Percentiles rank a stretch among this genome's conserved stretches.
Evolutionary conservation across 2,797 vertebrate species (phyloP).

Genomic region (Scolopax rusticola): DNA sequence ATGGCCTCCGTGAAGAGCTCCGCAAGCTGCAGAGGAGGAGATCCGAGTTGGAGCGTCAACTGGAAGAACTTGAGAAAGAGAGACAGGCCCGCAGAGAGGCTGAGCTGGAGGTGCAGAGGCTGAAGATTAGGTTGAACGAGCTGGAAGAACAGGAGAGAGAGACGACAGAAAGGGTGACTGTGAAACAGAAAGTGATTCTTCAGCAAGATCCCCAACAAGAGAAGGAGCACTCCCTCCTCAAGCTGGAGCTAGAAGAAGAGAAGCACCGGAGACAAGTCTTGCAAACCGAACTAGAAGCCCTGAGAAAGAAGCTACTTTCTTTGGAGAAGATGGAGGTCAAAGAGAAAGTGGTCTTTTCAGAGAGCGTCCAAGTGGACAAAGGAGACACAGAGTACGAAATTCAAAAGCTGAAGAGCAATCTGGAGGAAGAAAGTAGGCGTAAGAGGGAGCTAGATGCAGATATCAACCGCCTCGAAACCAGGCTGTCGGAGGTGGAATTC

Average conservation of each 20-base stretch:
- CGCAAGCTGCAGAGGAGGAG: constrained; percentile 83
- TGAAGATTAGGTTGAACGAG: constrained; percentile 86
- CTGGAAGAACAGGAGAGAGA: constrained; percentile 88
- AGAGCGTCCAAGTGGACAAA: constrained; percentile 93
- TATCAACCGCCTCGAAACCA: constrained; percentile 82
- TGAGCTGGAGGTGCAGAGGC: constrained; percentile 92
- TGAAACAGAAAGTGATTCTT: constrained; percentile 95
- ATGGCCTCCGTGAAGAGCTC: constrained; percentile 87
- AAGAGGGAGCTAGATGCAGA: constrained; percentile 89
- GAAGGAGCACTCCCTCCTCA: constrained; percentile 92
- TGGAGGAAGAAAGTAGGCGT: constrained; percentile 90
- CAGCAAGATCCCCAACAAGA: constrained; percentile 97
- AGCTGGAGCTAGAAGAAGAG: constrained; percentile 92
- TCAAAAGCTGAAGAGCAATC: constrained; percentile 85
- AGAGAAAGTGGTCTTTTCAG: constrained; percentile 94
- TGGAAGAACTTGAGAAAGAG: constrained; percentile 93
- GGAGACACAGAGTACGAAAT: constrained; percentile 93
- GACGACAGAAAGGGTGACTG: constrained; percentile 92
- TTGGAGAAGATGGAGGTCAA: constrained; percentile 92
- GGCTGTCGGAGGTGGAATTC: constrained; percentile 91
- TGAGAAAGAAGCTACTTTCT: constrained; percentile 85
- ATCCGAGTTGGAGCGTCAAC: constrained; percentile 89
- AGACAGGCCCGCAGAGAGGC: constrained; percentile 90
- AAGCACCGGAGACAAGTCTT: constrained; percentile 87
- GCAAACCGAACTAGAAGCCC: constrained; percentile 87